Evolutionary conservation across 2,797 vertebrate genomes (phyloP).

Genomic region (Enteromius anoplus): DNA sequence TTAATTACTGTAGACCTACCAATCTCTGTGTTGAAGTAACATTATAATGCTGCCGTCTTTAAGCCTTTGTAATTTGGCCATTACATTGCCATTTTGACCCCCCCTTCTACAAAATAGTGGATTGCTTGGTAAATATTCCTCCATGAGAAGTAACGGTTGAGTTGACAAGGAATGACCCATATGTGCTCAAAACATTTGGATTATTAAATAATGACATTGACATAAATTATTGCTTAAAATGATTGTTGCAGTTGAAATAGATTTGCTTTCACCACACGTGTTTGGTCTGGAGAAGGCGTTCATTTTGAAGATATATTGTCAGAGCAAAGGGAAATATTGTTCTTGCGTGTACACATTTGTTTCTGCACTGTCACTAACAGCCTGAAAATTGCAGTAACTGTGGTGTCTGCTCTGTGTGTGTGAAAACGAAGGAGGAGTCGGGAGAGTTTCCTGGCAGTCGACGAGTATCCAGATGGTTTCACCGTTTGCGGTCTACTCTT

Average conservation of each 20-base stretch:
- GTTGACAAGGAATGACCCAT: too few species aligned
- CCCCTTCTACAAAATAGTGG: too few species aligned
- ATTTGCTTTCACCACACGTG: not conserved
- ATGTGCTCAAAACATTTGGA: not conserved
- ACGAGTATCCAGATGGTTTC: conserved; percentile 59
- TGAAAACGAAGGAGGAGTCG: conserved; percentile 19
- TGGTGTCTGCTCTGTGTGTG: conserved; percentile 46
- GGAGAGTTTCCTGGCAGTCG: conserved; percentile 48
- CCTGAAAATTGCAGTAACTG: conserved; percentile 42
- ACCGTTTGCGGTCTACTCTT: conserved; percentile 56
- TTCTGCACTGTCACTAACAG: conserved; percentile 28
- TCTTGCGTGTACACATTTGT: conserved; percentile 31
- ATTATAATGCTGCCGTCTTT: too few species aligned
- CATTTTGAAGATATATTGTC: conserved; percentile 4
- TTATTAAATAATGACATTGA: not conserved
- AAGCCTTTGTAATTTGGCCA: too few species aligned
- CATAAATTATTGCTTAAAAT: not conserved
- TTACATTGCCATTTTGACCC: too few species aligned
- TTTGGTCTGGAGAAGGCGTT: not conserved
- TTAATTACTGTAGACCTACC: too few species aligned
- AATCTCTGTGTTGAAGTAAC: too few species aligned
- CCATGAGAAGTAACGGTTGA: too few species aligned
- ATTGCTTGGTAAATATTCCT: too few species aligned
- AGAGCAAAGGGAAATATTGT: conserved; percentile 33
- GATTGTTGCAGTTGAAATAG: not conserved